Evolutionary conservation across 2,797 vertebrate genomes (phyloP).

Genomic region (Naso thynnoides): DNA sequence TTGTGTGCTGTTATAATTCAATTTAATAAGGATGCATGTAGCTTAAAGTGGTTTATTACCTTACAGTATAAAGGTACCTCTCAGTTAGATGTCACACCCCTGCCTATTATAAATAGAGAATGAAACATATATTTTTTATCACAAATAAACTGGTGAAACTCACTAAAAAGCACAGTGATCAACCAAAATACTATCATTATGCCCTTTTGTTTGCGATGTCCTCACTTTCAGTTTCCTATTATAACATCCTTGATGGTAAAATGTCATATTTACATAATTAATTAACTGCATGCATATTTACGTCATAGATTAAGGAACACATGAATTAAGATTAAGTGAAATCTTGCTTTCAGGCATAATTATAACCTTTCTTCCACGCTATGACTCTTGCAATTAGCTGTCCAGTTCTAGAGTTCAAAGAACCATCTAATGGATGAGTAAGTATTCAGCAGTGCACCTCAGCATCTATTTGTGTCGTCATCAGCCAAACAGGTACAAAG

Average conservation of each 20-base stretch:
- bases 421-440: conserved; percentile 17
- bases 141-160: background rate
- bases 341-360: conserved; percentile 1
- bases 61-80: background rate
- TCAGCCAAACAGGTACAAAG: conserved; percentile 40
- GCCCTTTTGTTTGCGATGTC: background rate
- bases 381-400: conserved; percentile 5
- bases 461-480: conserved; percentile 41
- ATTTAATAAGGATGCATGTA: background rate
- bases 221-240: background rate
- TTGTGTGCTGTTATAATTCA: background rate
- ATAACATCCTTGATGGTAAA: background rate
- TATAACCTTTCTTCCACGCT: conserved; percentile 1
- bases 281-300: background rate
- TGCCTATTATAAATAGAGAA: background rate
- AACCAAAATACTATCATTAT: background rate
- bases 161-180: background rate
- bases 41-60: background rate
- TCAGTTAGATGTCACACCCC: background rate
- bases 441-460: conserved; percentile 24
- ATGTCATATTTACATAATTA: background rate
- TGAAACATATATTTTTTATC: background rate
- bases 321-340: conserved; percentile 7
- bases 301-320: background rate
- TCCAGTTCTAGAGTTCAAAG: conserved; percentile 27